A percentile compares a stretch with the other conserved stretches of the same genome.
Evolutionary conservation across 2,888 invertebrate species (phyloP).

Genomic region (Pachycephus smyrnensis): DNA sequence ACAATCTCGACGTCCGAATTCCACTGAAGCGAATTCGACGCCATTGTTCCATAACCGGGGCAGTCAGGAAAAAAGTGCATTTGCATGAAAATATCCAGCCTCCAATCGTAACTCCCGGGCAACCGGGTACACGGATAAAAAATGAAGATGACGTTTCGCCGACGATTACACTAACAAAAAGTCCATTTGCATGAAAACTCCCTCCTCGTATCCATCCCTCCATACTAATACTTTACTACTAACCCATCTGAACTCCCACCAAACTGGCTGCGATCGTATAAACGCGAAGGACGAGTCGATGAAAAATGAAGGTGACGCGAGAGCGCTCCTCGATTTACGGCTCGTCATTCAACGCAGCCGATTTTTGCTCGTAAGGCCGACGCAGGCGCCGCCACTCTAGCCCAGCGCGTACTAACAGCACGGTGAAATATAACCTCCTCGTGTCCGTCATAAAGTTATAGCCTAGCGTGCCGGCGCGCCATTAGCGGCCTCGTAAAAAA

Average conservation of each 20-base stretch:
- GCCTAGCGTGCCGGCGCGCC: constrained; percentile 18
- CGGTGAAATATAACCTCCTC: constrained; percentile 9
- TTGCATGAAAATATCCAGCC: constrained; percentile 46
- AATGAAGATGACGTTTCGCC: constrained; percentile 14
- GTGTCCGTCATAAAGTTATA: constrained; percentile 12
- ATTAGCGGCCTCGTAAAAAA: constrained; percentile 17
- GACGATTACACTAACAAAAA: constrained; percentile 25
- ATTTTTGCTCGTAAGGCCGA: not conserved
- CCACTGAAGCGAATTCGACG: constrained; percentile 17
- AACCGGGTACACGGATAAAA: not conserved
- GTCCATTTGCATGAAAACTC: constrained; percentile 18
- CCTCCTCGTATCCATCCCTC: not conserved
- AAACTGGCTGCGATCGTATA: not conserved
- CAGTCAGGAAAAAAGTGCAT: constrained; percentile 29
- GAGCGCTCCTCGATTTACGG: not conserved
- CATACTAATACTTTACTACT: not conserved
- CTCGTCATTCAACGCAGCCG: not conserved
- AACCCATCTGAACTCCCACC: not conserved
- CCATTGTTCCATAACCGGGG: constrained; percentile 34
- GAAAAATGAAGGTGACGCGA: constrained; percentile 6
- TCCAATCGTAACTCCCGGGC: not conserved
- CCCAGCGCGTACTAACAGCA: not conserved
- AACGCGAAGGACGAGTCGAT: not conserved
- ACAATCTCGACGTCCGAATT: constrained; percentile 43
- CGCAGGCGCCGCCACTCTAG: not conserved